phyloP scores from a whole-genome alignment of 2,888 invertebrate genomes.

The Frankliniella fusca region DNA sequence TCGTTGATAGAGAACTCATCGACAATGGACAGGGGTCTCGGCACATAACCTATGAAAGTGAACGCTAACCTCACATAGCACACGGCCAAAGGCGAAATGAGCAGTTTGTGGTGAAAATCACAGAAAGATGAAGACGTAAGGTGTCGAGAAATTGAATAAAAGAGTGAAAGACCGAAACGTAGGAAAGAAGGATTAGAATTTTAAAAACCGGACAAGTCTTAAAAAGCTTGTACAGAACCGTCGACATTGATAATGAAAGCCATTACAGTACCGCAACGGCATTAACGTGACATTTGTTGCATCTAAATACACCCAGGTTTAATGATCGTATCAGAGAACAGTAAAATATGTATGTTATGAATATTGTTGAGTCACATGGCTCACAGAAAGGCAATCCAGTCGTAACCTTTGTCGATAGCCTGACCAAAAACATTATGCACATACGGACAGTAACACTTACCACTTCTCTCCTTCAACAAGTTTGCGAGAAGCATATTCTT shows the following conservation, averaged over 20 bases:
- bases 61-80: neutral
- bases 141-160: neutral
- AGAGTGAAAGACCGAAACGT: neutral
- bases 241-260: too few species aligned
- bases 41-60: neutral
- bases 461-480: constrained; percentile 1
- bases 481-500: neutral
- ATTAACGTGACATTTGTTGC: too few species aligned
- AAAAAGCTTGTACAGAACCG: neutral
- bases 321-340: neutral
- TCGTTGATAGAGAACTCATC: neutral
- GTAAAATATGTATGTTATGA: neutral
- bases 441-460: neutral
- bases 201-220: neutral
- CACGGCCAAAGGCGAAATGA: neutral
- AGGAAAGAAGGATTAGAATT: neutral
- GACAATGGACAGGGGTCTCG: neutral
- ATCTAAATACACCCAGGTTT: too few species aligned
- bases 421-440: neutral
- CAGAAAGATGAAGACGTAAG: neutral
- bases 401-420: neutral
- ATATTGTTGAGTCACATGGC: constrained; percentile 18
- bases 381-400: neutral
- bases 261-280: too few species aligned
- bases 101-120: too few species aligned